phyloP scores from a whole-genome alignment of 1,140 invertebrate species.

The Papilio polyxenes region DNA sequence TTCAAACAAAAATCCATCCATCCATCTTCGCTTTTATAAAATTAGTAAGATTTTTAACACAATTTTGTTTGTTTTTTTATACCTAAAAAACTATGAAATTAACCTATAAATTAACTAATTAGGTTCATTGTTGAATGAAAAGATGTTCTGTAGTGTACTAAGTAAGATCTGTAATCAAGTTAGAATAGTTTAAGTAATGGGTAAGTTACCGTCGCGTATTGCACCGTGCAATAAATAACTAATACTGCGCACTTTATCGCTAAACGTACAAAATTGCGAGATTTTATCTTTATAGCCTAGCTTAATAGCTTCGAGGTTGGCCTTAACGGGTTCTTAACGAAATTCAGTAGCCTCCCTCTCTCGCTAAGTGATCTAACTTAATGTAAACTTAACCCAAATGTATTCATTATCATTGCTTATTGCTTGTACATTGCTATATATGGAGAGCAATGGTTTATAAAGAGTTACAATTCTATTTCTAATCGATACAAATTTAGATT shows the following conservation, averaged over 20 bases:
- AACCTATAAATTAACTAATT: not conserved
- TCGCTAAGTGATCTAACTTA: not conserved
- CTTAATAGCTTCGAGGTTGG: conserved; percentile 30
- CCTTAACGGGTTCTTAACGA: conserved; percentile 29
- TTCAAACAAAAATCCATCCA: too few species aligned
- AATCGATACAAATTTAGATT: conserved; percentile 9
- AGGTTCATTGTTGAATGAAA: not conserved
- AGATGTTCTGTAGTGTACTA: not conserved
- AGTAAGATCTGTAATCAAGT: not conserved
- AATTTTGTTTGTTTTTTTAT: too few species aligned
- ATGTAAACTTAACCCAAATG: conserved; percentile 18
- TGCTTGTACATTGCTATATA: not conserved
- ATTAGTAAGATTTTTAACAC: too few species aligned
- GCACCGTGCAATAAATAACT: conserved; percentile 16
- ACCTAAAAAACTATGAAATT: not conserved
- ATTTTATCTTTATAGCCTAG: conserved; percentile 35
- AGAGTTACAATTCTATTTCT: not conserved
- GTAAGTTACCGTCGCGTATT: not conserved
- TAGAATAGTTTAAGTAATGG: conserved; percentile 28
- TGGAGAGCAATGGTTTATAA: not conserved
- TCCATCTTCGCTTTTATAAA: too few species aligned
- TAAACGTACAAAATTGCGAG: conserved; percentile 32
- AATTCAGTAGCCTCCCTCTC: conserved; percentile 29
- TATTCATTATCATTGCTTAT: conserved; percentile 15
- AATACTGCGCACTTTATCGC: conserved; percentile 21